Evolutionary conservation across 2,888 invertebrate species (phyloP).

Genomic region (Allolobophora icterica): DNA sequence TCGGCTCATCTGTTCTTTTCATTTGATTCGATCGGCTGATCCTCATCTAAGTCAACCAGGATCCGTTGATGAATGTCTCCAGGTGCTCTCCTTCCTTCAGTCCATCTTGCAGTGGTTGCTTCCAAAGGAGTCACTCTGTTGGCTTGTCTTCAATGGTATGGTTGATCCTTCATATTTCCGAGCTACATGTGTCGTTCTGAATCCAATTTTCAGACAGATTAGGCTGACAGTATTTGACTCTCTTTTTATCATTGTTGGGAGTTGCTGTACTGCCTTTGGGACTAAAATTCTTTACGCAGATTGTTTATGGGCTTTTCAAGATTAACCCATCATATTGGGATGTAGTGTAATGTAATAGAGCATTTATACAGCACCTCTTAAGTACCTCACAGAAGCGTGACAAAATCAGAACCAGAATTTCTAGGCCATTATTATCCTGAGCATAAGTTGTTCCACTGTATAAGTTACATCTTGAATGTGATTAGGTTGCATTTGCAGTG

Average conservation of each 20-base stretch:
- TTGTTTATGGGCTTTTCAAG: neutral
- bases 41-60: conserved; percentile 61
- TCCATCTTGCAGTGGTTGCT: conserved; percentile 62
- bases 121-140: conserved; percentile 62
- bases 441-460: too few species aligned
- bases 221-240: too few species aligned
- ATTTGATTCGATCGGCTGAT: conserved; percentile 57
- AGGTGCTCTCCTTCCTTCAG: conserved; percentile 59
- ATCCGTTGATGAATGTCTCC: conserved; percentile 58
- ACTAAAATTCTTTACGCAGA: neutral
- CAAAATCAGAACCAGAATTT: too few species aligned
- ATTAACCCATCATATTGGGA: too few species aligned
- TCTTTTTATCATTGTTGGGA: too few species aligned
- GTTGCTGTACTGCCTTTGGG: neutral
- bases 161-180: neutral
- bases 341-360: too few species aligned
- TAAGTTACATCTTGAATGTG: neutral
- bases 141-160: conserved; percentile 64
- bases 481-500: neutral
- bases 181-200: neutral
- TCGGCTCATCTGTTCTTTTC: conserved; percentile 62
- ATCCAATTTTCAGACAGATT: neutral
- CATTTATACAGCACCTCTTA: too few species aligned
- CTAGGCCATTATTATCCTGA: too few species aligned
- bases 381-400: too few species aligned